phyloP scores from a whole-genome alignment of 2,888 invertebrate genomes.

The Polydrusus tereticollis region DNA sequence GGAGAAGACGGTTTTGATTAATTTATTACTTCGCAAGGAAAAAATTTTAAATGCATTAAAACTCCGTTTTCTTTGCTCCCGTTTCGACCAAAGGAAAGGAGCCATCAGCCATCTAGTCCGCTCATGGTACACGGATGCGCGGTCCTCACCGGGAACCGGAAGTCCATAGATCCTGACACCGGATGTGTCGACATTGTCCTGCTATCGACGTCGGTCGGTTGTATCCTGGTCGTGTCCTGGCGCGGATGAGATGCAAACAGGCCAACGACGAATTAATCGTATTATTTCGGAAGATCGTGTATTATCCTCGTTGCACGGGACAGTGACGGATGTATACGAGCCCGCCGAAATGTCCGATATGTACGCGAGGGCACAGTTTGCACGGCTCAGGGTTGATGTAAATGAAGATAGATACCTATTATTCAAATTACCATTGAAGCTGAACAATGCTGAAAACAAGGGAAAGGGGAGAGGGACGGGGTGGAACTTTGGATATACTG shows the following conservation, averaged over 20 bases:
- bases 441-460: conserved; percentile 39
- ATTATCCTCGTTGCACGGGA: conserved; percentile 41
- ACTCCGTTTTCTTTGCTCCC: too few relatives aligned
- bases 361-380: conserved; percentile 28
- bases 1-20: too few relatives aligned
- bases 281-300: conserved; percentile 48
- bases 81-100: too few relatives aligned
- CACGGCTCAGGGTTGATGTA: conserved; percentile 40
- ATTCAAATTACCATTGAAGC: conserved; percentile 47
- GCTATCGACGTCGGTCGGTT: conserved; percentile 38
- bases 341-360: conserved; percentile 40
- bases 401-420: conserved; percentile 48
- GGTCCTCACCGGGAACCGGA: conserved; percentile 22
- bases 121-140: conserved; percentile 29
- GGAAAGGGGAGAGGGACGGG: background rate
- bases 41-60: too few relatives aligned
- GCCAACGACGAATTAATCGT: conserved; percentile 42
- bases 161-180: conserved; percentile 45
- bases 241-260: conserved; percentile 44
- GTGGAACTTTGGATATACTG: background rate
- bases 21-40: too few relatives aligned
- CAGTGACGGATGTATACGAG: conserved; percentile 46
- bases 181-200: conserved; percentile 47
- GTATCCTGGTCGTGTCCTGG: conserved; percentile 33
- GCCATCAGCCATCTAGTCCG: too few relatives aligned